Conservation (phyloP, 2,888 invertebrate genomes). For the Odontocerum albicorne region DNA sequence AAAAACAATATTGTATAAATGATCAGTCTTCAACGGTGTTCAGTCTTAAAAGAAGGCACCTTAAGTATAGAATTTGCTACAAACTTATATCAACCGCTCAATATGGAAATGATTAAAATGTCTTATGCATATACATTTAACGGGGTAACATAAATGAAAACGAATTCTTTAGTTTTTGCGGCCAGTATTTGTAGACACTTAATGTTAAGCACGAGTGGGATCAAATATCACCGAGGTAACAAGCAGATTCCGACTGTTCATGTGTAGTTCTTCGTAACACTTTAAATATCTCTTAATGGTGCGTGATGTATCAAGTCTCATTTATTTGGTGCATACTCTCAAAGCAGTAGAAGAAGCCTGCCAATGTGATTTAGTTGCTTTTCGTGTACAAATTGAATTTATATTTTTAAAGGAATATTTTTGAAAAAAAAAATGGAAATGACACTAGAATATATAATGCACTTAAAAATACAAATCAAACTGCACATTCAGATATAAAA, state of each 20-base stretch:
- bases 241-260: slow-evolving; percentile 4
- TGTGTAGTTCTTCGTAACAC: not conserved
- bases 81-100: slow-evolving; percentile 3
- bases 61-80: not conserved
- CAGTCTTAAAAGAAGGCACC: no score
- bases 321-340: no score
- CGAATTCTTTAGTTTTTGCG: slow-evolving; percentile 8
- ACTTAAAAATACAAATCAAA: slow-evolving; percentile 28
- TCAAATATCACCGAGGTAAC: slow-evolving; percentile 11
- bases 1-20: no score
- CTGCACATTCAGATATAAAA: slow-evolving; percentile 29
- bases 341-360: no score
- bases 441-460: slow-evolving; percentile 17
- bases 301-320: no score
- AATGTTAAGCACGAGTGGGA: slow-evolving; percentile 19
- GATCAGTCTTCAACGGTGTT: no score
- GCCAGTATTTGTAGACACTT: slow-evolving; percentile 22
- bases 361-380: no score
- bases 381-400: slow-evolving; percentile 9
- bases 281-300: no score
- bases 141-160: not conserved
- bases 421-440: slow-evolving; percentile 14
- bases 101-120: not conserved
- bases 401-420: slow-evolving; percentile 18
- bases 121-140: slow-evolving; percentile 13